These are phyloP conservation scores for Turritopsis dohrnii DNA, from an alignment of 30 jellyfish, hydroid and myxozoan genomes.

Conservation along the genomic window DNA sequence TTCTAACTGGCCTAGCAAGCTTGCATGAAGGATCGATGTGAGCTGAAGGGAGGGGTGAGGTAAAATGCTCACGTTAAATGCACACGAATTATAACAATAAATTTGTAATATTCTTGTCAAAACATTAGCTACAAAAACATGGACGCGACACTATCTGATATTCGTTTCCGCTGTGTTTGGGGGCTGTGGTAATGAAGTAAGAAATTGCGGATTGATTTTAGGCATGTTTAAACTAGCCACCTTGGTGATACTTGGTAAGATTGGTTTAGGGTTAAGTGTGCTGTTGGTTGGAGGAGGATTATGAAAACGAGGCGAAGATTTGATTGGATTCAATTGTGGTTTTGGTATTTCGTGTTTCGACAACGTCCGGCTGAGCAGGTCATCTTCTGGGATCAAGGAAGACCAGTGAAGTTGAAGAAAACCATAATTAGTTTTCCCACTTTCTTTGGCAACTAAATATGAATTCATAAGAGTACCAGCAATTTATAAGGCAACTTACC, in stretches of 20 bases:
- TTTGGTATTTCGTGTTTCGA: background rate
- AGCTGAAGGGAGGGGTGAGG: too few species aligned
- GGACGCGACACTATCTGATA: background rate
- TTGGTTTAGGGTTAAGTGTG: background rate
- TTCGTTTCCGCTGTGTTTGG: background rate
- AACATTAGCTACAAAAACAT: background rate
- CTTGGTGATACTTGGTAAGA: background rate
- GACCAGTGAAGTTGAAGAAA: slow-evolving; percentile 14
- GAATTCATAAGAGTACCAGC: too few species aligned
- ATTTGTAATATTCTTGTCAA: too few species aligned
- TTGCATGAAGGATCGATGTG: too few species aligned
- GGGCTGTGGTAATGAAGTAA: background rate
- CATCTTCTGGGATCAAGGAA: background rate
- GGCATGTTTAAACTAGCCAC: background rate
- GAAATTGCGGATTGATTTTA: background rate
- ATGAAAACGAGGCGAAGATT: background rate
- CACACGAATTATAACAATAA: too few species aligned
- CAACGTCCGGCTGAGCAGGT: background rate
- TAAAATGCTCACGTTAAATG: too few species aligned
- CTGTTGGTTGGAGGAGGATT: background rate
- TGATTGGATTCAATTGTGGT: background rate
- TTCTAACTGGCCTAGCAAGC: too few species aligned
- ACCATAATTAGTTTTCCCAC: slow-evolving; percentile 6
- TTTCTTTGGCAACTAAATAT: slow-evolving; percentile 4
- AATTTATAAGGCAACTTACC: too few species aligned